Base-by-base conservation (phyloP, 2,888 invertebrate species). In the Gandaritis pyraliata region DNA sequence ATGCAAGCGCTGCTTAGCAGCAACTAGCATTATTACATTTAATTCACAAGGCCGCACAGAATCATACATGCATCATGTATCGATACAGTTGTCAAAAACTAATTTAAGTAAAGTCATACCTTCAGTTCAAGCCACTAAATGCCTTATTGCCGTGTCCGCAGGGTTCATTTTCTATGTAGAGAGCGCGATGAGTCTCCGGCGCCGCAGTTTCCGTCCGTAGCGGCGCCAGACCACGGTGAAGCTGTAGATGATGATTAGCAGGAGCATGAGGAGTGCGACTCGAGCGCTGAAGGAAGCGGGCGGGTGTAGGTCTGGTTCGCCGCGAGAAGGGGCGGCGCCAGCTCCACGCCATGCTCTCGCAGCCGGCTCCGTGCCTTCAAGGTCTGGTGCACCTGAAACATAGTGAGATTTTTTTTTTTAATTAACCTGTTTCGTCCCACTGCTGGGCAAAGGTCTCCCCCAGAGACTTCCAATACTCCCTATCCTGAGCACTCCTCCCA, bases 271-370 rank as follows among this genome's bases (percentile, higher is more conserved):
- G 5, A 48, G 30, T 4, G 85, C 58, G 1, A 81, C 81, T 3
- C 85, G 78, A 60, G 67, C 74, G 38, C 72, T 63, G 36, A 82
- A 64, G 68, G 87, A 13, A 1, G 87, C 41, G 5, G 78, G 59
- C 51, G 69, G 63, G 13, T 74, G 74, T 16, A 16, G 43, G 13
- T 72, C 77, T 0, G 71, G 70, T 10, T 71, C 78, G 1, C 68
- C 68, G 0, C 78, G 78, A 0, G 82, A 83, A n/a, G 84, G 86
- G n/a, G 82, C 88, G 0, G 87, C 90, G 3, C 87, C 91, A 10
- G 92, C 92, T 8, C 93, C 93, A 1, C 94, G 87, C 94, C 94
- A 94, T 11, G 93, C 93, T 63, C 93, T 90, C 10, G 93, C 85
- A 4, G 94, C 94, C 1, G 92, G 88, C 63, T 93, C 90, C 0